phyloP scores from a whole-genome alignment of 2,797 vertebrate genomes.

The Cygnus olor region DNA sequence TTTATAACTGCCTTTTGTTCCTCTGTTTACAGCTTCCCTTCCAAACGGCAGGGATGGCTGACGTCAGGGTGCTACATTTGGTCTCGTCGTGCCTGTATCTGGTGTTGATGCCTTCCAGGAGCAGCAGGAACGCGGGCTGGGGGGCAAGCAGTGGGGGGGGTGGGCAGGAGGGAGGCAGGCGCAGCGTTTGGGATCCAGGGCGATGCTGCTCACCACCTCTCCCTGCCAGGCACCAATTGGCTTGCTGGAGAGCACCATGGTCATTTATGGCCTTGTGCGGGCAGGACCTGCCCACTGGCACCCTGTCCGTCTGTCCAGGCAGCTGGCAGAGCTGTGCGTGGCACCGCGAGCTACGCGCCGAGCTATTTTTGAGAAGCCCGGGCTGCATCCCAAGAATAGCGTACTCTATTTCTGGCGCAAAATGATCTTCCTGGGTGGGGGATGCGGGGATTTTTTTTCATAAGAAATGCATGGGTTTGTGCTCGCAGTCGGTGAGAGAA shows the following conservation, averaged over 20 bases:
- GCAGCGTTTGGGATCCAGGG: rapidly evolving
- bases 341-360: conserved; percentile 47
- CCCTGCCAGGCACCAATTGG: background rate
- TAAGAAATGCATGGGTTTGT: conserved; percentile 60
- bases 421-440: conserved; percentile 74
- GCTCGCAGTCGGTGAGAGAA: conserved; percentile 54
- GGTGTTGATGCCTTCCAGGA: conserved; percentile 51
- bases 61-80: conserved; percentile 66
- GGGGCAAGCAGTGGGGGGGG: background rate
- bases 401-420: conserved; percentile 75
- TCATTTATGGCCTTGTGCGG: conserved; percentile 75
- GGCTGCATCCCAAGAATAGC: conserved; percentile 77
- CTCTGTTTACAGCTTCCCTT: conserved; percentile 68
- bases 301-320: conserved; percentile 26
- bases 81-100: conserved; percentile 31
- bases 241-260: conserved; percentile 29
- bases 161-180: background rate
- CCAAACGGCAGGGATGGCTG: conserved; percentile 41
- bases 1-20: conserved; percentile 68
- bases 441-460: conserved; percentile 59
- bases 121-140: background rate
- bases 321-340: conserved; percentile 45
- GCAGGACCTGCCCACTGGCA: conserved; percentile 47
- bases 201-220: background rate
- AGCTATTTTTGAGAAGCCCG: conserved; percentile 77